phyloP scores from a whole-genome alignment of 2,888 invertebrate species.

The Trichacis sp. region DNA sequence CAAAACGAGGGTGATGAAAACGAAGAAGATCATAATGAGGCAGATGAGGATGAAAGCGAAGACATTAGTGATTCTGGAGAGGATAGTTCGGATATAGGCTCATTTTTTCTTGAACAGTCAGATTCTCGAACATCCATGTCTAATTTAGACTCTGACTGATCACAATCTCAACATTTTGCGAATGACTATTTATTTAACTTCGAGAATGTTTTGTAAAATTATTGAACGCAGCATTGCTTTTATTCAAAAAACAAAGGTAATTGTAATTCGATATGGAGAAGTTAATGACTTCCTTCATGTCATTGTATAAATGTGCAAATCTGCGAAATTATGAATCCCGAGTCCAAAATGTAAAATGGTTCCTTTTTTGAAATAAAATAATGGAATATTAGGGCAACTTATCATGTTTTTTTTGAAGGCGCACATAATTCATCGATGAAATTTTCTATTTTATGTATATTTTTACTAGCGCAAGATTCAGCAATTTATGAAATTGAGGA shows the following conservation, averaged over 20 bases:
- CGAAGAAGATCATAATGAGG: too few species aligned
- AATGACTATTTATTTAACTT: not conserved
- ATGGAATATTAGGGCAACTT: too few species aligned
- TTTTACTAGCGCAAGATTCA: slow-evolving; percentile 39
- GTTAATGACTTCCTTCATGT: too few species aligned
- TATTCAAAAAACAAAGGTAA: not conserved
- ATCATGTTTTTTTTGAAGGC: slow-evolving; percentile 31
- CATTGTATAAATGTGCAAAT: not conserved
- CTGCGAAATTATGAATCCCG: too few species aligned
- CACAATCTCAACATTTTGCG: not conserved
- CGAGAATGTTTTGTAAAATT: too few species aligned
- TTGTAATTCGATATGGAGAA: too few species aligned
- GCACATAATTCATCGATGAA: slow-evolving; percentile 51
- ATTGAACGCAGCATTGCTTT: not conserved
- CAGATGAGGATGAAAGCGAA: slow-evolving; percentile 18
- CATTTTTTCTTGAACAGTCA: slow-evolving; percentile 37
- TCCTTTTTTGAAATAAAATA: slow-evolving; percentile 28
- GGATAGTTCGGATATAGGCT: slow-evolving; percentile 51
- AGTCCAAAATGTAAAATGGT: too few species aligned
- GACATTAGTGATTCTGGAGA: slow-evolving; percentile 48
- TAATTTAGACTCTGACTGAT: not conserved
- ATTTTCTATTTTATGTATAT: slow-evolving; percentile 57
- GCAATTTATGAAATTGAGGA: slow-evolving; percentile 38
- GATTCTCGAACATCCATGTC: not conserved
- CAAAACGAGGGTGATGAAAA: slow-evolving; percentile 45